Evolutionary conservation across 2,888 invertebrate genomes (phyloP), one percentile per base, ranked within the genome.

Genomic region (Actias luna): DNA sequence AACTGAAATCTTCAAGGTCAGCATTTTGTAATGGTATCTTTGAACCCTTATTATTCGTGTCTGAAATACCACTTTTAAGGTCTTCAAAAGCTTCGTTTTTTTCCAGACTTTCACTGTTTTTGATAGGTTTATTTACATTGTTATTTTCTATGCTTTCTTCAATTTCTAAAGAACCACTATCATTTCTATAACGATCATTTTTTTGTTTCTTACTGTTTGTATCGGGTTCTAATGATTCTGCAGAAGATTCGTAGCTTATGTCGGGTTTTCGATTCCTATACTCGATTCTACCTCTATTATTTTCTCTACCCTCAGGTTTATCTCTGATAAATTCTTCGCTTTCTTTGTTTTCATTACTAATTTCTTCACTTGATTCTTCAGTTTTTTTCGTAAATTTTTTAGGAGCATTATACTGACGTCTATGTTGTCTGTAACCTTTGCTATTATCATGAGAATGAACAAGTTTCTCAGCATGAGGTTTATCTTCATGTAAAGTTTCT

Each of bases 1-100:
- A 81, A 65, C 82, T 84, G 64, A 84, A 85, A 67, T 86, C 82
- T 60, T 69, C 77, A 67, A 82, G 74, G 66, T 87, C 84, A 36
- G 82, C 80, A 55, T 87, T 82, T 73, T 82, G 80, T 65, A 82
- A 75, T 18, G 60, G 42, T 16, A 12, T n/a, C 1, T 27, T 55
- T 22, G 42, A 42, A 59, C 63, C 67, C 29, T 1, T 62, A 25
- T 31, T 59, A 59, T 31, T 63, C 25, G 7, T 25, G 10, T 50
- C 25, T 58, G 33, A 52, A 58, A 42, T 31, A 57, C 59, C 29
- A n/a, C 31, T 60, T 63, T 64, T 60, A 14, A 64, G 60, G 18
- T 65, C 62, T 31, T 64, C 60, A 14, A 60, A 22, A 1, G 27
- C 50, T 0, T 58, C 64, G 3, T 62, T 66, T 5, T 61, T 62